phyloP scores from a whole-genome alignment of 2,888 invertebrate genomes.

The Neocrepidodera transversa region DNA sequence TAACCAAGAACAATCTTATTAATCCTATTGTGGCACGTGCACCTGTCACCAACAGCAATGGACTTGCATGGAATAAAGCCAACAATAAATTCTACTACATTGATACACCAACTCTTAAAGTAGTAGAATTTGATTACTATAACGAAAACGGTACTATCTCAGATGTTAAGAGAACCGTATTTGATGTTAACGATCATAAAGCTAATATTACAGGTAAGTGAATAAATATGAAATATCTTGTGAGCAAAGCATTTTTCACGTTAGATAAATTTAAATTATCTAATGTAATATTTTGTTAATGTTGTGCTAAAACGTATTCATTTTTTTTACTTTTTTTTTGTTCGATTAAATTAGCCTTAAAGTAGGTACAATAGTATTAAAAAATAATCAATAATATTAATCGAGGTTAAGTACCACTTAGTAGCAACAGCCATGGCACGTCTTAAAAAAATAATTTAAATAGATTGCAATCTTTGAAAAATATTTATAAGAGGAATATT shows the following conservation, averaged over 20 bases:
- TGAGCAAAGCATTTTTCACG: too few relatives aligned
- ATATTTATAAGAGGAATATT: too few relatives aligned
- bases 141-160: constrained; percentile 63
- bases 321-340: too few relatives aligned
- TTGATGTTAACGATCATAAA: constrained; percentile 37
- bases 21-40: constrained; percentile 50
- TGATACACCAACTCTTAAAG: constrained; percentile 71
- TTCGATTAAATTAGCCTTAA: too few relatives aligned
- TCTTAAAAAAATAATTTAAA: too few relatives aligned
- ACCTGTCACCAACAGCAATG: constrained; percentile 76
- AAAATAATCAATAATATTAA: neutral
- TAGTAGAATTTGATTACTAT: constrained; percentile 76
- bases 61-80: constrained; percentile 77
- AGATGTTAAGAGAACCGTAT: constrained; percentile 33
- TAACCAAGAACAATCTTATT: constrained; percentile 57
- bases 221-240: too few relatives aligned
- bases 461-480: too few relatives aligned
- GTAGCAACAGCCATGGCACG: too few relatives aligned
- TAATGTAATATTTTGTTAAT: too few relatives aligned
- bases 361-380: neutral
- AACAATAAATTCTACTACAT: constrained; percentile 79
- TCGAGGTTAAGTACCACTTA: constrained; percentile 22
- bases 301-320: too few relatives aligned
- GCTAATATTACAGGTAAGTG: constrained; percentile 29
- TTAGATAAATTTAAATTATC: too few relatives aligned